Conservation (phyloP, 2,113 vertebrate species). For the Malurus cyaneus region DNA sequence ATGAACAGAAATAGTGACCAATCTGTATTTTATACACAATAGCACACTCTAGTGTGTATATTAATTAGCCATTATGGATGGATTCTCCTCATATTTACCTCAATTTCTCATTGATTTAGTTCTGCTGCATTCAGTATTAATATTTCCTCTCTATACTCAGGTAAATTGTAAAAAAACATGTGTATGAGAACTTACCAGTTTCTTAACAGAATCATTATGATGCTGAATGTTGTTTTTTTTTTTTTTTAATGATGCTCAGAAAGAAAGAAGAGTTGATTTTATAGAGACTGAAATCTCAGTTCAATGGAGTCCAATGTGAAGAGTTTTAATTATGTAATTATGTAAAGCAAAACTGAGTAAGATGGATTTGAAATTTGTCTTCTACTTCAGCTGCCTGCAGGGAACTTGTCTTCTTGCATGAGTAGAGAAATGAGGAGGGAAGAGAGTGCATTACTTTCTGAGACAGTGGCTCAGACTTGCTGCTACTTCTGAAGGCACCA, state of each 20-base stretch:
- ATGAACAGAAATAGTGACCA: not conserved
- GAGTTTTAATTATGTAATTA: not conserved
- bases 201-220: not conserved
- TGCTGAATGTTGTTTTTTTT: not conserved
- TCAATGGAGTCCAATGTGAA: not conserved
- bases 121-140: not conserved
- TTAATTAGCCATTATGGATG: not conserved
- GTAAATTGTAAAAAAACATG: not conserved
- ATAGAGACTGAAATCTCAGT: not conserved
- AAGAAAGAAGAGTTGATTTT: not conserved
- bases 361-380: not conserved
- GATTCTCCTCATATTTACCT: not conserved
- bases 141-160: not conserved
- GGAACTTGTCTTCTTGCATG: not conserved
- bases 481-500: not conserved
- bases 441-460: not conserved
- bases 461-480: not conserved
- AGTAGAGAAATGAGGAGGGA: not conserved
- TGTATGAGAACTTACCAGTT: not conserved
- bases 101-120: not conserved
- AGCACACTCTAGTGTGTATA: constrained; percentile 48
- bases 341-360: not conserved
- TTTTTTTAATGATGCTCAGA: not conserved
- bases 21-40: constrained; percentile 30
- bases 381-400: not conserved